These are phyloP conservation scores for Macrosteles quadrilineatus DNA, from an alignment of 1,140 invertebrate genomes.

Conservation along the genomic window DNA sequence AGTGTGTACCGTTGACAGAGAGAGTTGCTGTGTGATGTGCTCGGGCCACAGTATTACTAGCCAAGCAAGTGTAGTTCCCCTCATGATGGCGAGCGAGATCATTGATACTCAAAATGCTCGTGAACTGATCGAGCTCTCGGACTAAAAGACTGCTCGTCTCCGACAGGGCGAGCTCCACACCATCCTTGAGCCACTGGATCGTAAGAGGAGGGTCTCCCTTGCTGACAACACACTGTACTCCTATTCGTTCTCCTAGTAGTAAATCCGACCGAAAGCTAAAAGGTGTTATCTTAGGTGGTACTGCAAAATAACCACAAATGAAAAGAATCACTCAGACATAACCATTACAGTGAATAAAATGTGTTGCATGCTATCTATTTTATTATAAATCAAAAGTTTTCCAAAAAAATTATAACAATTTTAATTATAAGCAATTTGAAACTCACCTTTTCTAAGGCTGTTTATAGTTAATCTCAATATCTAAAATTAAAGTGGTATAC, in stretches of 20 bases:
- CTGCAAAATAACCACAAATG: constrained; percentile 51
- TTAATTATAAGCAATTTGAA: too few species aligned
- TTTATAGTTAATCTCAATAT: too few species aligned
- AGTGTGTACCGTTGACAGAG: constrained; percentile 59
- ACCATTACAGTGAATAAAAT: too few species aligned
- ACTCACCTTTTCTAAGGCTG: too few species aligned
- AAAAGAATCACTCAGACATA: constrained; percentile 5
- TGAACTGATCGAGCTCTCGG: constrained; percentile 52
- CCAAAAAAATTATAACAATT: too few species aligned
- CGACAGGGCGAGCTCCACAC: constrained; percentile 48
- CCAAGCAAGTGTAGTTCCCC: constrained; percentile 71
- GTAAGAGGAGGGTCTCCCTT: constrained; percentile 67
- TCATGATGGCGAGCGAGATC: constrained; percentile 61
- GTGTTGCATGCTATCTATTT: too few species aligned
- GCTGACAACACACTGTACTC: constrained; percentile 64
- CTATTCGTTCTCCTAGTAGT: constrained; percentile 63
- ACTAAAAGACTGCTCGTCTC: constrained; percentile 12
- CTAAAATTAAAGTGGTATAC: too few species aligned
- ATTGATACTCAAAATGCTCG: constrained; percentile 62
- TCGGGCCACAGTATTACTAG: constrained; percentile 60
- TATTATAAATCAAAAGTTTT: too few species aligned
- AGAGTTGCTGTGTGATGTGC: constrained; percentile 62
- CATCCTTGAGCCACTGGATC: constrained; percentile 73
- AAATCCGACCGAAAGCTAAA: constrained; percentile 61
- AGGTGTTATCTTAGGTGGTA: constrained; percentile 63